These are phyloP conservation scores for Acrocephalus arundinaceus DNA, from an alignment of 2,113 vertebrate genomes.

Conservation along the genomic window DNA sequence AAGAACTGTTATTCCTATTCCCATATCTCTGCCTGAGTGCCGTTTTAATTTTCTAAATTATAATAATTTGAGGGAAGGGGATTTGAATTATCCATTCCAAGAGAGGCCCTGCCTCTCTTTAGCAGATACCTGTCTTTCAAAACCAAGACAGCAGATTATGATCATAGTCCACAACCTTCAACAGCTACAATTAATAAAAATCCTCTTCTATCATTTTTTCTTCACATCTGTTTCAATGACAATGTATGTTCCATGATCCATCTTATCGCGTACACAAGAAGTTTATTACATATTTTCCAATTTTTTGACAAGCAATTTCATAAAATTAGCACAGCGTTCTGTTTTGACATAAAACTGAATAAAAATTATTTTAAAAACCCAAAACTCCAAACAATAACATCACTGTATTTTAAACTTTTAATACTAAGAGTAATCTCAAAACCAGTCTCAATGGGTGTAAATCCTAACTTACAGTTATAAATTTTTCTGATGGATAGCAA, in stretches of 20 bases:
- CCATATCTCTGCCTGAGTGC: no score
- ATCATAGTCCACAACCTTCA: not conserved
- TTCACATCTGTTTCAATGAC: not conserved
- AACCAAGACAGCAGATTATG: not conserved
- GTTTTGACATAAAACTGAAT: not conserved
- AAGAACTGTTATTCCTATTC: no score
- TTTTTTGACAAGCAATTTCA: not conserved
- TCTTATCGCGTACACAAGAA: not conserved
- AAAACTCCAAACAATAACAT: not conserved
- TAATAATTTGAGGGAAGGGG: no score
- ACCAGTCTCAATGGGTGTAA: not conserved
- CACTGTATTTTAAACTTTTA: not conserved
- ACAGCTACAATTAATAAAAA: not conserved
- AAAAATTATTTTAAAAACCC: not conserved
- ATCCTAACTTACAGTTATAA: not conserved
- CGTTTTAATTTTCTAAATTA: no score
- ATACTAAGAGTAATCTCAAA: not conserved
- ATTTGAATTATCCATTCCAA: no score
- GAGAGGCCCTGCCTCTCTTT: no score
- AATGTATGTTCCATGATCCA: not conserved
- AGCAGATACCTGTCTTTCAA: no score
- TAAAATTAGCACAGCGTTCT: not conserved
- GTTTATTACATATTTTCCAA: not conserved
- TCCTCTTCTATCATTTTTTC: not conserved
- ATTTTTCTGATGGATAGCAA: not conserved